Base-by-base conservation (phyloP, 2,888 invertebrate genomes). In the Netelia melanura region DNA sequence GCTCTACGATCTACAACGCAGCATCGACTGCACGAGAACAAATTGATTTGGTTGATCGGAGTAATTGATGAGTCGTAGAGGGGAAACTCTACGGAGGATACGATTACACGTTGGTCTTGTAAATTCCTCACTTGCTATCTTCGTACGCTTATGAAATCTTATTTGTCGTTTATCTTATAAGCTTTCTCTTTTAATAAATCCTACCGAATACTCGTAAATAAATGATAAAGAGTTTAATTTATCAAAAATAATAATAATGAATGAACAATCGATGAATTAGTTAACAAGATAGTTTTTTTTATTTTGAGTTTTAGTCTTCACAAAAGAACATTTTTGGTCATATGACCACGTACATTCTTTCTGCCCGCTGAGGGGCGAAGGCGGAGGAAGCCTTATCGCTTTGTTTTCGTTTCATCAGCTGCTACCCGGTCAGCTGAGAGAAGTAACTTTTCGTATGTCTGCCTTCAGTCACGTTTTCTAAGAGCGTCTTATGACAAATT, bases 1-100 rank as follows among this genome's bases (percentile, higher is more conserved):
- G 17, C 17, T 43, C 38, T 56, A 21, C 17, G 21, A 48, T 48
- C 48, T 14, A 64, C 74, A 48, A 52, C 64, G 25, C 11, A 54
- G 25, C 52, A 23, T 56, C 2, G 21, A 10, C 65, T 5, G 21
- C 1, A 2, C 43, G 25, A 23, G 14, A 30, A 56, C 44, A 23
- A 56, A 54, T 65, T 67, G 23, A 76, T 67, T 61, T 17, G 58
- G 25, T 1, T 25, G 58, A 68, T 68, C 30, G 48, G 30, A 56
- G 21, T 43, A 58, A 77, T 77, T 77, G 56, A 48, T 48, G 11
- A 48, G 5, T 48, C 48, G 48, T 14, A 14, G 48, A 14, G 48
- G 48, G 48, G 48, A 14, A 14, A 3, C 48, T 48, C 48, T 48
- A 38, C 6, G 38, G 3, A 48, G 11, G 14, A 48, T 48, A 1